Evolutionary conservation across 2,888 invertebrate species (phyloP).

Genomic region (Polyploca ridens): DNA sequence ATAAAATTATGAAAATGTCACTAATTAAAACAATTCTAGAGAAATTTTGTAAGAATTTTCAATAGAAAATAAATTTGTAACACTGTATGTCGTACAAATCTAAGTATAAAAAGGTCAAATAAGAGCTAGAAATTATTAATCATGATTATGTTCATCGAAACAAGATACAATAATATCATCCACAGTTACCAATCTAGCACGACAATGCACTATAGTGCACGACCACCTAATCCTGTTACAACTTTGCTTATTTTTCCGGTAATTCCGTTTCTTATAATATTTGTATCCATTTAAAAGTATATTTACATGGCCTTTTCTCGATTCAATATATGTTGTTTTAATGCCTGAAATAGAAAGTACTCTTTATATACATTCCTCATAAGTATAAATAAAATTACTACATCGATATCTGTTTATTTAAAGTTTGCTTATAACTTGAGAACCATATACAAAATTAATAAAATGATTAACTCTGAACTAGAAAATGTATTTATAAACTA

Average conservation of each 20-base stretch:
- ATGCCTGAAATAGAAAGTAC: background rate
- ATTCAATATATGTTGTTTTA: background rate
- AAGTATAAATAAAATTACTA: background rate
- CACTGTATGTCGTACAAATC: too few relatives aligned
- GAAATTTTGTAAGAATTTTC: too few relatives aligned
- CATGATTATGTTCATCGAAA: conserved; percentile 3
- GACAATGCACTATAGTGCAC: conserved; percentile 2
- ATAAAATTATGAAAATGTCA: too few relatives aligned
- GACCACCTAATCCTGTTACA: background rate
- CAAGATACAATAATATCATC: background rate
- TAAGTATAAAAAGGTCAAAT: too few relatives aligned
- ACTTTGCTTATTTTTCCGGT: background rate
- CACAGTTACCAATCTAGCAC: background rate
- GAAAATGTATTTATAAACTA: too few relatives aligned
- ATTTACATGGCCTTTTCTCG: conserved; percentile 11
- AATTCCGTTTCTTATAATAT: conserved; percentile 12
- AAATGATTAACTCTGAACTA: too few relatives aligned
- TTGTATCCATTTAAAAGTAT: conserved; percentile 26
- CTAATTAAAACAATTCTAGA: too few relatives aligned
- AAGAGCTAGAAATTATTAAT: background rate
- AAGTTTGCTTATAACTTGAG: too few relatives aligned
- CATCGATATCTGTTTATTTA: too few relatives aligned
- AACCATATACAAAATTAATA: too few relatives aligned
- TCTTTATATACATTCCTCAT: background rate
- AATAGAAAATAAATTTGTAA: too few relatives aligned